Conservation (phyloP, 2,888 invertebrate species). For the Melangyna quadrimaculata region DNA sequence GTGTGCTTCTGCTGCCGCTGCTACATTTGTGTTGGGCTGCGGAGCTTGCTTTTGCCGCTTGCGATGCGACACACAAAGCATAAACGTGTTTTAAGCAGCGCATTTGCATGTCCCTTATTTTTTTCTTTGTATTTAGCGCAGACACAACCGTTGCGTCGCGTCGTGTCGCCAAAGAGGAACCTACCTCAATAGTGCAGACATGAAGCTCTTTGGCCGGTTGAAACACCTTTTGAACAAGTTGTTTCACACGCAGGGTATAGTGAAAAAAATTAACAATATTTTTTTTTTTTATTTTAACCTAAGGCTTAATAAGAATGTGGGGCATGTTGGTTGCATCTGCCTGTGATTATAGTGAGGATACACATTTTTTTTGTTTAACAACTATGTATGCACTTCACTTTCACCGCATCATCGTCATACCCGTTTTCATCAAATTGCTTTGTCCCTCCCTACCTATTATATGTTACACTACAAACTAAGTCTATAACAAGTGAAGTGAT, state of each 20-base stretch:
- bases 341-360: conserved; percentile 39
- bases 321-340: conserved; percentile 58
- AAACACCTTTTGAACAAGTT: conserved; percentile 60
- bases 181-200: conserved; percentile 55
- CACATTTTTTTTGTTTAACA: too few species aligned
- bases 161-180: conserved; percentile 25
- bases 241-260: conserved; percentile 22
- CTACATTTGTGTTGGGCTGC: conserved; percentile 14
- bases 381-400: conserved; percentile 42
- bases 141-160: conserved; percentile 18
- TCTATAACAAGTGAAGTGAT: neutral
- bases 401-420: conserved; percentile 29
- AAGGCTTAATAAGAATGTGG: conserved; percentile 44
- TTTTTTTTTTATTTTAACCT: neutral
- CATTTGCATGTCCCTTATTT: conserved; percentile 66
- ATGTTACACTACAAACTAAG: neutral
- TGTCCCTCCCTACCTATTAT: neutral
- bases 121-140: neutral
- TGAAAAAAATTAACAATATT: neutral
- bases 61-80: conserved; percentile 54
- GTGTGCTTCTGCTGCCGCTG: neutral
- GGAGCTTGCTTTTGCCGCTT: conserved; percentile 17
- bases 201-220: conserved; percentile 27
- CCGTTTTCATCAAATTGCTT: conserved; percentile 9
- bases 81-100: conserved; percentile 42